Base-by-base conservation (phyloP, 2,113 vertebrate genomes). In the Oreochromis spilurus region DNA sequence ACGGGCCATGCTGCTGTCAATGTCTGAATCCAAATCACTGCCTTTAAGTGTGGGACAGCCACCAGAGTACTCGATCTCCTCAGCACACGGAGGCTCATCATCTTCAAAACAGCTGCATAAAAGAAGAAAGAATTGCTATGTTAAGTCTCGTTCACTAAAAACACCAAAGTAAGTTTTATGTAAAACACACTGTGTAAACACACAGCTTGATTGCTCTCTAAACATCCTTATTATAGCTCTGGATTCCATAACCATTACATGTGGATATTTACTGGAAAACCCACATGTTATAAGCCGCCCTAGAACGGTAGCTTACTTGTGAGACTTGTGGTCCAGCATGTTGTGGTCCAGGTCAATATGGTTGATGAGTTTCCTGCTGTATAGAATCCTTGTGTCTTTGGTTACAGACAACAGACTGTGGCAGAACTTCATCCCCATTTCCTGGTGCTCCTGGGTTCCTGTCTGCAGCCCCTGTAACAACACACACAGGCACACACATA, bases 391-490 rank as follows among this genome's bases (percentile, higher is more conserved):
- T 3, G 96, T 95, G 87, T 97, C 97, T 62, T 96, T 97, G 43
- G 96, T 96, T 81, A 99, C 87, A 45, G 97, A 92, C 43, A 99
- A 95, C 45, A 99, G 96, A 77, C 97, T 97, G 83, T 97, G 95
- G 93, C 98, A 98, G 92, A 99, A 99, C 89, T 98, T 98, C 91
- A 95, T 88, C 16, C 98, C 98, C 97, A 98, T 98, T 90, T 99
- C 98, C 87, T 99, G 97, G 85, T 99, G 92, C 86, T 98, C 97
- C 34, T 91, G 86, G 0, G 97, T 98, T 75, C 98, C 97, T 17
- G 95, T 95, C 92, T 99, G 98, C 55, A 98, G 88, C 12, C 97
- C 98, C 98, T 99, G 94, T 29, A 75, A 29, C 14, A 26, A 29
- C 40, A 72, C 62, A 40, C 29, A 57, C 55, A 58, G 13, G 13